A percentile compares a stretch with the other conserved stretches of the same genome.
Evolutionary conservation across 37 sponge, comb jelly and placozoan species (phyloP).

Genomic region (Oopsacas minuta): DNA sequence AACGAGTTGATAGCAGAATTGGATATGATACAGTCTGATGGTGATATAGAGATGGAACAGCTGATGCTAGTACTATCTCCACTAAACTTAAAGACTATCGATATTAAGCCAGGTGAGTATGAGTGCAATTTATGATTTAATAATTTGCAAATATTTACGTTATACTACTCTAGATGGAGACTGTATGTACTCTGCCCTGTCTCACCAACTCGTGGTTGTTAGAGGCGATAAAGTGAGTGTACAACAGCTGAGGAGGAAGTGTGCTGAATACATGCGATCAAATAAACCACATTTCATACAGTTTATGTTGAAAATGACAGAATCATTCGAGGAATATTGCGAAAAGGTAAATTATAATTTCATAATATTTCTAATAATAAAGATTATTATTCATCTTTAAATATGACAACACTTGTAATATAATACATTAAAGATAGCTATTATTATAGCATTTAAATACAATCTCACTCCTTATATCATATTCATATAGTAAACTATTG

Average conservation of each 20-base stretch:
- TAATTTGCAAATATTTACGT: not conserved
- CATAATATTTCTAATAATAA: no score
- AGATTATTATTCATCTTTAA: no score
- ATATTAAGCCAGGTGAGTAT: not conserved
- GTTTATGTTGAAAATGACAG: not conserved
- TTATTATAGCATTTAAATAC: no score
- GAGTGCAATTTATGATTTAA: not conserved
- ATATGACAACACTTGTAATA: no score
- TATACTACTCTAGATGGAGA: not conserved
- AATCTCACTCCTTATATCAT: no score
- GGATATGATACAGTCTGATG: not conserved
- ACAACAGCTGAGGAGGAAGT: not conserved
- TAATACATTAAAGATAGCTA: no score
- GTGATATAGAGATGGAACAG: not conserved
- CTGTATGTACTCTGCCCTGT: not conserved
- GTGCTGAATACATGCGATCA: not conserved
- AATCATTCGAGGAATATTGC: not conserved
- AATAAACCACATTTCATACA: not conserved
- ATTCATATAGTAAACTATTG: no score
- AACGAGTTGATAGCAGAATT: not conserved
- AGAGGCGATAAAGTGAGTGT: not conserved
- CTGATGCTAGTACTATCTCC: not conserved
- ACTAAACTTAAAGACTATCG: not conserved
- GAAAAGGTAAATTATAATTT: not conserved
- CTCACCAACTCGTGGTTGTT: not conserved